Percentiles rank a stretch among this genome's conserved stretches.
Evolutionary conservation across 1,140 invertebrate species (phyloP).

Genomic region (Heliconius melpomene): DNA sequence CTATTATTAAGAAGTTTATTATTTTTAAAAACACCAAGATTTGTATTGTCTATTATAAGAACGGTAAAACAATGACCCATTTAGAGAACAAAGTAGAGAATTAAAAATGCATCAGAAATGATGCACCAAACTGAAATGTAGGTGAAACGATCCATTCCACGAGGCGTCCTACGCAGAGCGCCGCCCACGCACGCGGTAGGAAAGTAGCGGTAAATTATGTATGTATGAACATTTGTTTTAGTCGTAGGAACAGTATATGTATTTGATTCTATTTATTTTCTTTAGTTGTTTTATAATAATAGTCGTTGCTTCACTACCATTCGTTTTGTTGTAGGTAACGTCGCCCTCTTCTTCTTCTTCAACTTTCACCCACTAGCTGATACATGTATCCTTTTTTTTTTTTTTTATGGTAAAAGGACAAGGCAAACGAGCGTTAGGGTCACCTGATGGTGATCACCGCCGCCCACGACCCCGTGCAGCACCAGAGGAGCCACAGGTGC

Average conservation of each 20-base stretch:
- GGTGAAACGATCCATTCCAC: conserved; percentile 3
- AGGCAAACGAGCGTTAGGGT: no score
- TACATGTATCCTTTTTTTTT: no score
- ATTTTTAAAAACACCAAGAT: neutral
- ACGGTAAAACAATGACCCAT: neutral
- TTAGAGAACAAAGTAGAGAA: neutral
- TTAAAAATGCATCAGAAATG: neutral
- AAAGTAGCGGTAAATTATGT: neutral
- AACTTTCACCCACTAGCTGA: no score
- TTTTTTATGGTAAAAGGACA: no score
- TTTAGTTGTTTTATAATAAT: neutral
- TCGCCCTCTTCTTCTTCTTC: no score
- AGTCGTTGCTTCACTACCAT: no score
- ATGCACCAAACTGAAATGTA: conserved; percentile 5
- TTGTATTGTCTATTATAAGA: neutral
- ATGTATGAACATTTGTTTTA: neutral
- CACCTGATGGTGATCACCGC: no score
- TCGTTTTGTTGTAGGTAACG: no score
- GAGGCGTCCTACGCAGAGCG: neutral
- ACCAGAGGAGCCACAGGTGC: no score
- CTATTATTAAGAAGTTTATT: no score
- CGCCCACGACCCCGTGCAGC: no score
- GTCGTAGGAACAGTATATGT: neutral
- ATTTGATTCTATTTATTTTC: neutral
- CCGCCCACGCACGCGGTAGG: neutral